Evolutionary conservation across 2,888 invertebrate species (phyloP), one percentile per base, ranked within the genome.

Genomic region (Hyposoter dolosus): DNA sequence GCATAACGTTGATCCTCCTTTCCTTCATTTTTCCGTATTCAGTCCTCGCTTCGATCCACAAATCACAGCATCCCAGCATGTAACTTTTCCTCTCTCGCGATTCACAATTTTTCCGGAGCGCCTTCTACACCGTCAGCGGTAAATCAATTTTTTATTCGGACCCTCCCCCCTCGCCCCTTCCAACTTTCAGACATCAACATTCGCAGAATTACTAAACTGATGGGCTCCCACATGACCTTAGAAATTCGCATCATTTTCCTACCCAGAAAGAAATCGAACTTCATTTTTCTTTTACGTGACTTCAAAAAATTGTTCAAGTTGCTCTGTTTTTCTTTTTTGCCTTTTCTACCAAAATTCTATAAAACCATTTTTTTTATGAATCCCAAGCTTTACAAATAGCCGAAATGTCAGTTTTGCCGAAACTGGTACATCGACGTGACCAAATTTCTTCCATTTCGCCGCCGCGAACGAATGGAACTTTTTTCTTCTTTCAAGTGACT

Each of bases 21-120:
- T 79, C 53, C 63, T 66, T 32, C 15, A 50, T 77, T 77, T 19
- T 50, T 77, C 47, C 63, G 68, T 45, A 66, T 68, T 63, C 77
- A 76, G 28, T 50, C 43, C 45, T 17, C n/a, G 45, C 66, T 66
- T 53, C 50, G 76, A 56, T 77, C 45, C 45, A 60, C 53, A 35
- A 40, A 40, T 74, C 56, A 56, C 56, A 35, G 35, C 50, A 23
- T 40, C 15, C 35, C 72, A 3, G 71, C 3, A 12, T 10, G 40
- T 23, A 43, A 68, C 43, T 68, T 68, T 68, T 40, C 68, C 71
- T 71, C 32, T 47, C 32, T 10, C 40, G 40, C 12, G 19, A 23
- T 40, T 68, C 40, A 12, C 12, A 43, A 68, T 68, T 68, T 60
- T 53, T 9, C 5, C 45, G n/a, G 53, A 4, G 45, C 35, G 32